phyloP scores from a whole-genome alignment of 2,113 vertebrate genomes.

The Sander vitreus region DNA sequence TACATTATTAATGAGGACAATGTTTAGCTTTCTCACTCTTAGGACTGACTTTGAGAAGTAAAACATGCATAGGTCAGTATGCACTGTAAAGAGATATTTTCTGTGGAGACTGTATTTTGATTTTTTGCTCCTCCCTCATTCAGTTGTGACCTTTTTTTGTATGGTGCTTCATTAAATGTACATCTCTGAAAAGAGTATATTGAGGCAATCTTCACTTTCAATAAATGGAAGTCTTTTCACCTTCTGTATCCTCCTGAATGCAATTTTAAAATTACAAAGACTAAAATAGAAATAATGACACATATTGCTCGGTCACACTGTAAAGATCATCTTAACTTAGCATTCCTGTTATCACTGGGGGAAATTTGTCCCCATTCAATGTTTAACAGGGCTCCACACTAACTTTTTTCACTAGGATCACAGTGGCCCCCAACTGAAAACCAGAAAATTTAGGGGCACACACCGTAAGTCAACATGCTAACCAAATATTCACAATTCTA shows the following conservation, averaged over 20 bases:
- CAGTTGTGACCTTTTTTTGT: neutral
- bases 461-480: too few species aligned
- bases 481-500: too few species aligned
- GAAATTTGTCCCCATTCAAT: too few species aligned
- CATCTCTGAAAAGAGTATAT: neutral
- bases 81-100: neutral
- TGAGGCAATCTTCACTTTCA: constrained; percentile 20
- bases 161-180: neutral
- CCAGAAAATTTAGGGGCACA: too few species aligned
- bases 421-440: too few species aligned
- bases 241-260: neutral
- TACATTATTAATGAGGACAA: neutral
- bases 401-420: too few species aligned
- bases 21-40: neutral
- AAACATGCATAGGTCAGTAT: neutral
- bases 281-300: constrained; percentile 16
- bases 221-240: constrained; percentile 21
- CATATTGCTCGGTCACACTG: neutral
- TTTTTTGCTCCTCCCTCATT: neutral
- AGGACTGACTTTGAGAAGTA: neutral
- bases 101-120: neutral
- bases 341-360: too few species aligned
- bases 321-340: neutral
- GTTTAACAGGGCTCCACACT: too few species aligned
- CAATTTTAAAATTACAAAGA: constrained; percentile 14